Evolutionary conservation across 2,797 vertebrate species (phyloP).

Genomic region (Molossus alvarezi): DNA sequence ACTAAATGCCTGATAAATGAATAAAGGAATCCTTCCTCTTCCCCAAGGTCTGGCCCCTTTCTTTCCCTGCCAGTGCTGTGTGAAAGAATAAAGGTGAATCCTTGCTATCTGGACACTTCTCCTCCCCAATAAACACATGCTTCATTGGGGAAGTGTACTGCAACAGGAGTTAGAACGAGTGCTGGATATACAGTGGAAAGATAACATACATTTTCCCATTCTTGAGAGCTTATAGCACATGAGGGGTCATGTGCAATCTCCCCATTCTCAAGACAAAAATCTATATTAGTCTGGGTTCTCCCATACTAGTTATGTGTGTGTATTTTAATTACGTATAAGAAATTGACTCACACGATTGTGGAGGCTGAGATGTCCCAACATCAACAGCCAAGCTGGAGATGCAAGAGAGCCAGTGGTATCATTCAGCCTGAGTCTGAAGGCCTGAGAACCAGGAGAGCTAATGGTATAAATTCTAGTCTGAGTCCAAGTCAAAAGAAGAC

Average conservation of each 20-base stretch:
- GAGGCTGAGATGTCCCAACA: background rate
- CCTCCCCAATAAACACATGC: background rate
- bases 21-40: background rate
- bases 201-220: background rate
- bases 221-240: background rate
- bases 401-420: background rate
- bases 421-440: background rate
- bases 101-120: background rate
- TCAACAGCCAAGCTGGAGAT: background rate
- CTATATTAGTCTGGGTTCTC: background rate
- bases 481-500: background rate
- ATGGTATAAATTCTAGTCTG: background rate
- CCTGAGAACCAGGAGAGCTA: background rate
- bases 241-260: background rate
- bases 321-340: background rate
- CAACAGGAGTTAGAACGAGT: background rate
- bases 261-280: background rate
- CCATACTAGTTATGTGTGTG: too few relatives aligned
- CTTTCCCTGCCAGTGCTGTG: background rate
- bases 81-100: background rate
- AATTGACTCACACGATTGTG: background rate
- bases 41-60: background rate
- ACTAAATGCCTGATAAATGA: background rate
- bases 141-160: background rate
- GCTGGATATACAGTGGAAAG: background rate